Evolutionary conservation across 2,888 invertebrate genomes (phyloP).

Genomic region (Atherix ibis): DNA sequence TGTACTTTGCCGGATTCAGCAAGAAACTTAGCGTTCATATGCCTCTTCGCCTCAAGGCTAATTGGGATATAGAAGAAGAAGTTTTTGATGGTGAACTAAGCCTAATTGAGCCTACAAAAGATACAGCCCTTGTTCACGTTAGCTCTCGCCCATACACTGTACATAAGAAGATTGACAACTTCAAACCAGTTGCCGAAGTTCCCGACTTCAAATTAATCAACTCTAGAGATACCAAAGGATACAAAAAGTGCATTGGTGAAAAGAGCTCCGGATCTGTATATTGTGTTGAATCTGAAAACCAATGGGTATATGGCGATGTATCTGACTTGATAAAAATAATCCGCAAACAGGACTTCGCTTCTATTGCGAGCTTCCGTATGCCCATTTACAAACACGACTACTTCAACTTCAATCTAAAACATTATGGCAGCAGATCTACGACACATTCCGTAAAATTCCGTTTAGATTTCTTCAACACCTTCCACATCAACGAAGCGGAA

Average conservation of each 20-base stretch:
- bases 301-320: background rate
- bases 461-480: background rate
- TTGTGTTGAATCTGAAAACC: background rate
- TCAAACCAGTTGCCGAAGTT: background rate
- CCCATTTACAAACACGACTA: background rate
- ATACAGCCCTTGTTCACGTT: background rate
- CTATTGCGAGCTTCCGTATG: background rate
- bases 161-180: background rate
- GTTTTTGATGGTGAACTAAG: background rate
- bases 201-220: background rate
- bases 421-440: background rate
- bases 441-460: background rate
- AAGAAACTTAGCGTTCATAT: background rate
- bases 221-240: background rate
- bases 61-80: background rate
- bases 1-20: background rate
- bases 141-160: background rate
- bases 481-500: too few relatives aligned
- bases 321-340: background rate
- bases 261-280: background rate
- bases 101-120: background rate
- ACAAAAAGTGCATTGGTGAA: background rate
- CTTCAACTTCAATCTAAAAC: background rate
- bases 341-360: background rate
- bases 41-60: background rate